phyloP scores from a whole-genome alignment of 1,140 invertebrate genomes.

The Drosophila punjabiensis region DNA sequence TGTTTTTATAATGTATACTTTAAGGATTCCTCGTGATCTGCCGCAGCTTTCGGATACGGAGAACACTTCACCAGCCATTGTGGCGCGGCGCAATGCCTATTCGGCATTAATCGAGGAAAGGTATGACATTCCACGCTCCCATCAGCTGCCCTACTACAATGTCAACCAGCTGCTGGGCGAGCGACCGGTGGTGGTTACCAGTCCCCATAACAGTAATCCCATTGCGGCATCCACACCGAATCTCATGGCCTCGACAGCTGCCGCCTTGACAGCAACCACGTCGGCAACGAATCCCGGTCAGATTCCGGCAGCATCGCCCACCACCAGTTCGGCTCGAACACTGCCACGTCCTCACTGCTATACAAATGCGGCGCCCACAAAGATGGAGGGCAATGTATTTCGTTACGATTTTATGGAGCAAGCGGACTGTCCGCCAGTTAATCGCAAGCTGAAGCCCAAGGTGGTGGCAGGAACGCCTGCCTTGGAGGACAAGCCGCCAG shows the following conservation, averaged over 20 bases:
- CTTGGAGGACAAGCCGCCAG: conserved; percentile 87
- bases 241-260: conserved; percentile 59
- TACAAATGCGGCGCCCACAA: conserved; percentile 89
- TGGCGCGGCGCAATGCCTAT: conserved; percentile 67
- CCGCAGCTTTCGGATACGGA: conserved; percentile 84
- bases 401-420: conserved; percentile 86
- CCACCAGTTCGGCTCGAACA: conserved; percentile 64
- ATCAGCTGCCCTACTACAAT: conserved; percentile 86
- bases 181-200: conserved; percentile 59
- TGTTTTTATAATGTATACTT: background rate
- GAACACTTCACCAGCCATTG: conserved; percentile 84
- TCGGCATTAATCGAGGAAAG: conserved; percentile 87
- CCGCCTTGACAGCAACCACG: conserved; percentile 12
- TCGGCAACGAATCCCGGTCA: conserved; percentile 9
- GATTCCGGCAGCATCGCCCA: conserved; percentile 37
- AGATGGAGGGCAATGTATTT: conserved; percentile 87
- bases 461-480: conserved; percentile 48
- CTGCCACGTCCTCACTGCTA: conserved; percentile 88
- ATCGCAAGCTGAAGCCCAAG: conserved; percentile 92
- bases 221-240: conserved; percentile 79
- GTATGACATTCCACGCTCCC: conserved; percentile 91
- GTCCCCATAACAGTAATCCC: conserved; percentile 71
- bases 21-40: conserved; percentile 68
- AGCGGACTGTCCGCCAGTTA: conserved; percentile 89
- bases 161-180: conserved; percentile 81